Percentiles rank a stretch among this genome's conserved stretches.
Conservation (phyloP, 2,797 vertebrate genomes). For the Micropoecilia bifurca region DNA sequence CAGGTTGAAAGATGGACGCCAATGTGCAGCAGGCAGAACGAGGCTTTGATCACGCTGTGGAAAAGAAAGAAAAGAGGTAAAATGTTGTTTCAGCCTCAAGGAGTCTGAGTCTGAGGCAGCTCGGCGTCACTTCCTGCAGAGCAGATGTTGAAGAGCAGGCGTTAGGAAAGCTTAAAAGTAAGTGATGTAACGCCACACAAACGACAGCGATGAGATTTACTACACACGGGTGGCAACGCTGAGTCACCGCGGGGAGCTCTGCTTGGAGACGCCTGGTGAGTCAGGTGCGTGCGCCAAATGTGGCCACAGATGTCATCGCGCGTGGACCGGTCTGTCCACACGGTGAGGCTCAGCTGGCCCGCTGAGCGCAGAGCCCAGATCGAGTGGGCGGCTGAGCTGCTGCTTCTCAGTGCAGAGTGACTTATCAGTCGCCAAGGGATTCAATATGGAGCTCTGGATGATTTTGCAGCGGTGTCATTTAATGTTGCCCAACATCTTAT, state of each 20-base stretch:
- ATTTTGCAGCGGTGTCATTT: conserved; percentile 42
- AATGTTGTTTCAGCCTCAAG: conserved; percentile 31
- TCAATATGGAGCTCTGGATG: conserved; percentile 39
- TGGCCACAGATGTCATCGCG: conserved; percentile 54
- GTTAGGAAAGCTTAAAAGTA: conserved; percentile 33
- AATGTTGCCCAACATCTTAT: conserved; percentile 52
- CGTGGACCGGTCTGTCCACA: conserved; percentile 32
- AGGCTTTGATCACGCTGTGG: conserved; percentile 59
- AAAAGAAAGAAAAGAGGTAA: not conserved
- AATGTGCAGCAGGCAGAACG: conserved; percentile 48
- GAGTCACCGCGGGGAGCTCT: conserved; percentile 55
- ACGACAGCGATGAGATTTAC: conserved; percentile 40
- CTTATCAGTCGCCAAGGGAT: conserved; percentile 41
- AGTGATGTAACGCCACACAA: conserved; percentile 29
- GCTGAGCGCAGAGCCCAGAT: conserved; percentile 29
- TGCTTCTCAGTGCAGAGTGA: conserved; percentile 38
- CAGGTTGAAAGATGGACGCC: conserved; percentile 59
- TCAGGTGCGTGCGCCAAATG: conserved; percentile 49
- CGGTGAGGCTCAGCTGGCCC: conserved; percentile 42
- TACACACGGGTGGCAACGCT: conserved; percentile 34
- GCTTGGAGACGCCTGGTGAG: conserved; percentile 45
- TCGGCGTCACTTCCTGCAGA: conserved; percentile 31
- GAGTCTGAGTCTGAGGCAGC: not conserved
- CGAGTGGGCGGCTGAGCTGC: conserved; percentile 40
- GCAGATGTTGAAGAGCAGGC: conserved; percentile 22